Percentiles rank a stretch among this genome's conserved stretches.
These are phyloP conservation scores for Chionoecetes opilio DNA, from an alignment of 1,140 invertebrate species.

Conservation along the genomic window DNA sequence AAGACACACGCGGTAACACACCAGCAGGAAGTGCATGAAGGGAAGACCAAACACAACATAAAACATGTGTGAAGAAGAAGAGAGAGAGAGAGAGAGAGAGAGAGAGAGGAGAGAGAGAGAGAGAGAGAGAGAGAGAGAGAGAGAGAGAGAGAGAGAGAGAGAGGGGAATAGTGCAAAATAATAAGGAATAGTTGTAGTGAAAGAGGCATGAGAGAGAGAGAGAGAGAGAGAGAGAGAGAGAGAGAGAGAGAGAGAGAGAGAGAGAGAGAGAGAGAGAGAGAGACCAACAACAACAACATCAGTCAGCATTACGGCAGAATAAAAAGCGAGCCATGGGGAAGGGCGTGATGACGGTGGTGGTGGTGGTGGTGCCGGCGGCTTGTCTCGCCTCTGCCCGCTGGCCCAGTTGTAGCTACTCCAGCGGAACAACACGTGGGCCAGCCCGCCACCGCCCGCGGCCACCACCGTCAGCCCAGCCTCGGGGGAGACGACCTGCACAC, in stretches of 20 bases:
- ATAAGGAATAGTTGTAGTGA: neutral
- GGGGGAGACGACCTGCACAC: slow-evolving; percentile 28
- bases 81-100: too few relatives aligned
- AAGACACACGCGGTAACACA: neutral
- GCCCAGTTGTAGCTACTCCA: slow-evolving; percentile 73
- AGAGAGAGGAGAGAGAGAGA: too few relatives aligned
- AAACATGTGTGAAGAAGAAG: neutral
- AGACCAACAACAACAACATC: too few relatives aligned
- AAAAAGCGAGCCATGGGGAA: neutral
- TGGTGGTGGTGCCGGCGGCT: slow-evolving; percentile 41
- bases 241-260: neutral
- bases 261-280: neutral
- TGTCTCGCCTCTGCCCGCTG: neutral
- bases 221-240: neutral
- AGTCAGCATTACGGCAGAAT: neutral
- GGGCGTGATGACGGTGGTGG: slow-evolving; percentile 28
- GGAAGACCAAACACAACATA: neutral
- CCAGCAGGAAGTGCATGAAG: neutral
- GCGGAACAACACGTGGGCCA: slow-evolving; percentile 71
- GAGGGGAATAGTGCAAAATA: neutral
- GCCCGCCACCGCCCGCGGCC: neutral
- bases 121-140: too few relatives aligned
- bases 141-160: neutral
- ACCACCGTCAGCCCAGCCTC: neutral
- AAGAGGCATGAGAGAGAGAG: neutral